Evolutionary conservation across 37 sponge, comb jelly and placozoan genomes (phyloP).

Genomic region (Ephydatia muelleri): DNA sequence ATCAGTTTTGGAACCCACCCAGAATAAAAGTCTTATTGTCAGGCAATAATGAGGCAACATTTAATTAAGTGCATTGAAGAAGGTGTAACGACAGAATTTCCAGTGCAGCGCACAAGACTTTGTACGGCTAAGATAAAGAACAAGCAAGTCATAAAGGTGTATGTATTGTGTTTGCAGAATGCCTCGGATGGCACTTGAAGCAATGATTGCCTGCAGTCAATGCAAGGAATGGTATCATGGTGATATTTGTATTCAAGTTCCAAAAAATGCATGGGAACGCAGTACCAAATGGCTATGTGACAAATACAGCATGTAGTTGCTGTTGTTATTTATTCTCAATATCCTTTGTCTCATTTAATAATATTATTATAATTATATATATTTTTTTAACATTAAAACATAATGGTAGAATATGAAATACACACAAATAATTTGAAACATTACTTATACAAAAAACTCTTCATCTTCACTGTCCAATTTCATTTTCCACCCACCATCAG

Average conservation of each 20-base stretch:
- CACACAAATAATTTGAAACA: too few species aligned
- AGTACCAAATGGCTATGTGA: constrained; percentile 1
- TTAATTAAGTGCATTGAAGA: not conserved
- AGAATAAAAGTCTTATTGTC: not conserved
- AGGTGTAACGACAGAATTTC: not conserved
- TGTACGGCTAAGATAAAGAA: too few species aligned
- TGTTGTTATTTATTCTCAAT: too few species aligned
- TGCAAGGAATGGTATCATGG: constrained; percentile 5
- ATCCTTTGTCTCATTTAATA: too few species aligned
- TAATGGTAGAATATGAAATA: too few species aligned
- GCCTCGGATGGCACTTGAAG: not conserved
- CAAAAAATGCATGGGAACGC: constrained; percentile 12
- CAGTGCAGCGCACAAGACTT: constrained; percentile 10
- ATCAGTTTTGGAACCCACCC: constrained; percentile 3
- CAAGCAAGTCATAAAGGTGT: not conserved
- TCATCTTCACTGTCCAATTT: too few species aligned
- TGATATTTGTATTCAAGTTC: constrained; percentile 12
- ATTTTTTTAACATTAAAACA: too few species aligned
- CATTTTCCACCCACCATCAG: too few species aligned
- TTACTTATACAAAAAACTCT: too few species aligned
- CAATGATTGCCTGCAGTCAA: not conserved
- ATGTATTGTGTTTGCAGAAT: constrained; percentile 21
- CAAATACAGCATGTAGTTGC: not conserved
- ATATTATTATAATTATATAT: too few species aligned
- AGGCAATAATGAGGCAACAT: not conserved